Evolutionary conservation across 2,797 vertebrate species (phyloP).

Genomic region (Danio kyathit): DNA sequence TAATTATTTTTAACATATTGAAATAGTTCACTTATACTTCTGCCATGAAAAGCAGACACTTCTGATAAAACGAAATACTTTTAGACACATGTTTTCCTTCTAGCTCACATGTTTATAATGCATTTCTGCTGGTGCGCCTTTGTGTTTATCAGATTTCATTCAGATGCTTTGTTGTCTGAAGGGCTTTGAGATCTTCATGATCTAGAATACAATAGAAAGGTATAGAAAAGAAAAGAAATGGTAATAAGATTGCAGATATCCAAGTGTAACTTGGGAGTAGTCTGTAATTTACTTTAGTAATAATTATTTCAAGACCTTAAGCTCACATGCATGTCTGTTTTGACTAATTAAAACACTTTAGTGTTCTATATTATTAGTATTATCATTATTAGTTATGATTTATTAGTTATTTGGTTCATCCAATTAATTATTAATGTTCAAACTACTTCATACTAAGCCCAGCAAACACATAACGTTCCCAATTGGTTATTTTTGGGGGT

Average conservation of each 20-base stretch:
- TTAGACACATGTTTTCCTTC: conserved; percentile 13
- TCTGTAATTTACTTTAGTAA: conserved; percentile 22
- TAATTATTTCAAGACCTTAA: not conserved
- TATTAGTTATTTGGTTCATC: too few species aligned
- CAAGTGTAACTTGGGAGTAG: not conserved
- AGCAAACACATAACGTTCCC: too few species aligned
- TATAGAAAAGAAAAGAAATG: not conserved
- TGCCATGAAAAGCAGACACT: not conserved
- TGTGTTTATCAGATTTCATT: not conserved
- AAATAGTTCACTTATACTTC: not conserved
- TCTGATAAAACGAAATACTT: not conserved
- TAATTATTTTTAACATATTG: not conserved
- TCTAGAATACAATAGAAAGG: not conserved
- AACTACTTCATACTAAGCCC: too few species aligned
- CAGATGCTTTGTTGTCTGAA: not conserved
- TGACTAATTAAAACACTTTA: not conserved
- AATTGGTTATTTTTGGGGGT: too few species aligned
- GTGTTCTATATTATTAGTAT: not conserved
- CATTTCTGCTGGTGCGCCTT: not conserved
- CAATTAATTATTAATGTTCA: too few species aligned
- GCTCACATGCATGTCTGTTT: not conserved
- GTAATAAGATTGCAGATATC: not conserved
- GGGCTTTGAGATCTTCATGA: not conserved
- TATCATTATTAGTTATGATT: too few species aligned
- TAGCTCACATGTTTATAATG: conserved; percentile 13